Percentiles rank a stretch among this genome's conserved stretches.
Evolutionary conservation across 2,888 invertebrate genomes (phyloP).

Genomic region (Nemapogon koenigi): DNA sequence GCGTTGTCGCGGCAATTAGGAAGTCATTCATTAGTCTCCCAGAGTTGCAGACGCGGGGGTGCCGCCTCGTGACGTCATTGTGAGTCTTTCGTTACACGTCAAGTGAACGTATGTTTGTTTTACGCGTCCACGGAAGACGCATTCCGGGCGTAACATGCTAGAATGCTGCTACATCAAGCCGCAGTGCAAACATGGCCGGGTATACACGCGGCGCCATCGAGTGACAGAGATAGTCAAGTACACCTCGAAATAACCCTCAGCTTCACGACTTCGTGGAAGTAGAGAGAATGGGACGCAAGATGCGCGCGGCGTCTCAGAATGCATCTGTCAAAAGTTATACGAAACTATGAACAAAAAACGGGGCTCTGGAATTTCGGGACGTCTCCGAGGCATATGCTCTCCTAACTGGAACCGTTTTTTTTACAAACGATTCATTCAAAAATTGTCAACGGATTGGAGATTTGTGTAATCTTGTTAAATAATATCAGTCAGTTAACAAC

Average conservation of each 20-base stretch:
- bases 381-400: constrained; percentile 52
- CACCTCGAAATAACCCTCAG: constrained; percentile 57
- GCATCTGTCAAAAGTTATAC: constrained; percentile 56
- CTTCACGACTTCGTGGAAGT: not conserved
- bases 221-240: constrained; percentile 48
- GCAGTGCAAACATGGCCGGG: constrained; percentile 45
- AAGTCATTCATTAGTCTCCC: constrained; percentile 65
- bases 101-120: not conserved
- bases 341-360: constrained; percentile 32
- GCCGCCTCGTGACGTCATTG: constrained; percentile 50
- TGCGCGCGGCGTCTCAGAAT: constrained; percentile 58
- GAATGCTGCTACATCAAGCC: constrained; percentile 35
- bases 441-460: constrained; percentile 55
- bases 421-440: constrained; percentile 51
- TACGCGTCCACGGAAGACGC: not conserved
- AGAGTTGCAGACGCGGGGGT: constrained; percentile 64
- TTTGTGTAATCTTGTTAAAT: constrained; percentile 62
- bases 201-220: constrained; percentile 48
- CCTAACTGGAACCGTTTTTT: constrained; percentile 40
- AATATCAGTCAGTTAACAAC: too few relatives aligned
- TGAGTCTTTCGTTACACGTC: constrained; percentile 33
- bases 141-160: constrained; percentile 26
- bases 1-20: constrained; percentile 61
- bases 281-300: constrained; percentile 37
- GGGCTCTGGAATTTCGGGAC: constrained; percentile 58